Evolutionary conservation across 2,113 vertebrate genomes (phyloP), one percentile per base, ranked within the genome.

Genomic region (Chascanopsetta lugubris): DNA sequence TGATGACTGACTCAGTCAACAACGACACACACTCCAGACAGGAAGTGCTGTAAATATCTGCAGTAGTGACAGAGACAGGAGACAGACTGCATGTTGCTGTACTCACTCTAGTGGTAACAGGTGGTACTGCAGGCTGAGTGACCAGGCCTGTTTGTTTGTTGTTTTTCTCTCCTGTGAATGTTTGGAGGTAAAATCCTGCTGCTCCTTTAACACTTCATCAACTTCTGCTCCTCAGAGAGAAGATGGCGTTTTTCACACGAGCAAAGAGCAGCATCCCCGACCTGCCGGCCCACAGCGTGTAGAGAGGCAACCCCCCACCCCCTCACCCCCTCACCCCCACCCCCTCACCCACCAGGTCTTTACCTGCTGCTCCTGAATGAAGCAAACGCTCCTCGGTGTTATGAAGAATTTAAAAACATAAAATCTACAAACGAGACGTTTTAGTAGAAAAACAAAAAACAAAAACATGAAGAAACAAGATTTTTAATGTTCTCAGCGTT

Each of bases 161-260:
- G n/a, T n/a, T n/a, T n/a, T n/a, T n/a, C n/a, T n/a, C n/a, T n/a
- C n/a, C n/a, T n/a, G n/a, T n/a, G n/a, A n/a, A n/a, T n/a, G n/a
- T n/a, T n/a, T n/a, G n/a, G n/a, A n/a, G n/a, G n/a, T n/a, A n/a
- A n/a, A n/a, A n/a, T n/a, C n/a, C n/a, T n/a, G n/a, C n/a, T n/a
- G n/a, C n/a, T n/a, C n/a, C n/a, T n/a, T n/a, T n/a, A n/a, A n/a
- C n/a, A n/a, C n/a, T n/a, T n/a, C n/a, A n/a, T n/a, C n/a, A n/a
- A n/a, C n/a, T n/a, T n/a, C n/a, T n/a, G n/a, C n/a, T n/a, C n/a
- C n/a, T n/a, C 69, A 99, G 97, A 88, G 97, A 98, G 93, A 99
- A 99, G 89, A 98, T 99, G 96, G 96, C 95, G 0, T 99, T 99
- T 90, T 99, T 99, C 92, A 99, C 97, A 0, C 93, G 95, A 82